These are phyloP conservation scores for Poeciliopsis presidionis DNA, from an alignment of 2,797 vertebrate genomes.

Conservation along the genomic window DNA sequence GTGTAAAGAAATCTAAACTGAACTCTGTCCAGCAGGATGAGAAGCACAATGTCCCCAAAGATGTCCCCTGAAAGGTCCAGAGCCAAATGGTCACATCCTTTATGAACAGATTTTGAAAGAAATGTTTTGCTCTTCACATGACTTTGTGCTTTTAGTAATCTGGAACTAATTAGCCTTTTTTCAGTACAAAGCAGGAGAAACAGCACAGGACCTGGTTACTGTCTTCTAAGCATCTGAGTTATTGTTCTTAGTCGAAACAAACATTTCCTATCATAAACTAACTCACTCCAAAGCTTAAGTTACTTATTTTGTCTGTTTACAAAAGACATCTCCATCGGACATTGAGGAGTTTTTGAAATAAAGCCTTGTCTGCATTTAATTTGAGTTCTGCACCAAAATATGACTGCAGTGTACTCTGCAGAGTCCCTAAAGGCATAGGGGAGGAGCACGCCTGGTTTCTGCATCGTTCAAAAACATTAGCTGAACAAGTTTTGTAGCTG, in stretches of 20 bases:
- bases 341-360: constrained; percentile 41
- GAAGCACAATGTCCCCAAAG: constrained; percentile 15
- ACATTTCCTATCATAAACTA: constrained; percentile 42
- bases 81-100: constrained; percentile 30
- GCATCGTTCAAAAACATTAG: neutral
- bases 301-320: constrained; percentile 50
- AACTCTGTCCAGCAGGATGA: constrained; percentile 15
- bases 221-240: constrained; percentile 44
- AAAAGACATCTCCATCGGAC: constrained; percentile 39
- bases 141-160: constrained; percentile 46
- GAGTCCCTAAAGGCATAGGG: constrained; percentile 60
- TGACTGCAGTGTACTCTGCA: constrained; percentile 51
- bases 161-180: constrained; percentile 64
- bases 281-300: constrained; percentile 21
- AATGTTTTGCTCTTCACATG: constrained; percentile 20
- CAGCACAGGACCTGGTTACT: constrained; percentile 35
- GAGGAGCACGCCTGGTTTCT: constrained; percentile 34
- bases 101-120: constrained; percentile 27
- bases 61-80: constrained; percentile 11
- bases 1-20: neutral
- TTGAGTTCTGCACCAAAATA: constrained; percentile 41
- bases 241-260: constrained; percentile 62
- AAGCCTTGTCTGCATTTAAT: constrained; percentile 57
- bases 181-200: constrained; percentile 58
- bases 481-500: constrained; percentile 1